Percentiles rank a stretch among this genome's conserved stretches.
These are phyloP conservation scores for Pachyramphus minor DNA, from an alignment of 2,113 vertebrate genomes.

Conservation along the genomic window DNA sequence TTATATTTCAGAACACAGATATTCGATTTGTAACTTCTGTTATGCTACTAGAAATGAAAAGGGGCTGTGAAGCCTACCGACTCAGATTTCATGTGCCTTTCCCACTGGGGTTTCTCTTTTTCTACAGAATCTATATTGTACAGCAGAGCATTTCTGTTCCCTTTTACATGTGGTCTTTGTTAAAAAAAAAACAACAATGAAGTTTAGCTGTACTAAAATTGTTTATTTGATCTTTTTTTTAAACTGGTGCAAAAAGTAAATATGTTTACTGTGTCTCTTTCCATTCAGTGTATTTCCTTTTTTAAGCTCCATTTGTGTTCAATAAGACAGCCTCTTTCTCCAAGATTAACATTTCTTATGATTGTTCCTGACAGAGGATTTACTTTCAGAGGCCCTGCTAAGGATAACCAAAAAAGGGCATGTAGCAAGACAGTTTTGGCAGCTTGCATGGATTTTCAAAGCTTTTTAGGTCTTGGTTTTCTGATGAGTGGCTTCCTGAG, in stretches of 20 bases:
- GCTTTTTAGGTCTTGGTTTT: constrained; percentile 80
- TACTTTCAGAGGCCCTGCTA: constrained; percentile 83
- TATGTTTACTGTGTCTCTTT: constrained; percentile 11
- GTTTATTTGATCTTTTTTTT: background rate
- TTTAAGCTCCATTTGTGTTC: constrained; percentile 57
- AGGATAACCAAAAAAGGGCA: constrained; percentile 90
- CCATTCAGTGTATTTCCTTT: constrained; percentile 45
- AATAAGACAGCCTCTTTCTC: constrained; percentile 72
- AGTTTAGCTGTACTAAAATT: background rate
- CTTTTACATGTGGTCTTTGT: constrained; percentile 54
- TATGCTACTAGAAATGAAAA: background rate
- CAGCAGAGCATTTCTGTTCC: constrained; percentile 39
- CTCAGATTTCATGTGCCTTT: constrained; percentile 50
- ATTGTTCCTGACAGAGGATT: constrained; percentile 87
- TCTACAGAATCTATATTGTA: constrained; percentile 32
- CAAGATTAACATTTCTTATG: constrained; percentile 87
- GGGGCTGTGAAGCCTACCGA: background rate
- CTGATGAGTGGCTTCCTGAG: constrained; percentile 82
- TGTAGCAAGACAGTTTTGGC: constrained; percentile 81
- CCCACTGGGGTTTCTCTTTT: background rate
- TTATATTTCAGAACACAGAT: background rate
- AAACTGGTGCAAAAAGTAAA: constrained; percentile 22
- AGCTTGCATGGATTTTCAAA: constrained; percentile 74
- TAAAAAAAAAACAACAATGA: constrained; percentile 53
- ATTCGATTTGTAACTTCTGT: background rate